Base-by-base conservation (phyloP, 2,113 vertebrate species). In the Struthio camelus region DNA sequence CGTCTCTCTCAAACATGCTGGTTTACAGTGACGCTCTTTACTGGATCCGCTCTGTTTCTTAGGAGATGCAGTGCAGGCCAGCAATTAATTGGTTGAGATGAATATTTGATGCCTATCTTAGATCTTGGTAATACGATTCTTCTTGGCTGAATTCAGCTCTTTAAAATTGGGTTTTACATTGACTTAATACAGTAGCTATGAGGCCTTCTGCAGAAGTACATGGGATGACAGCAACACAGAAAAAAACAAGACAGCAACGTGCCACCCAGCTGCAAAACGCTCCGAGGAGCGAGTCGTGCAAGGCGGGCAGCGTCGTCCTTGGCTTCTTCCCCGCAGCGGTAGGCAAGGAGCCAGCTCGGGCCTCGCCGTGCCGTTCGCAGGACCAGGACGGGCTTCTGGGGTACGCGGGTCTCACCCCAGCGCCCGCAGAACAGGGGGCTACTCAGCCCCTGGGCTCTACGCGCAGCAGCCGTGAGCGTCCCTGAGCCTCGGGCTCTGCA, bases 391-490 rank as follows among this genome's bases (percentile, higher is more conserved):
- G 46, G 24, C 30, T 11, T 25, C 22, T 78, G 62, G 32, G 28
- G 7, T 11, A 1, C 2, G 3, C 0, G 0, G 46, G 7, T 42
- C n/a, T 76, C 50, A 3, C 16, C 61, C n/a, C 3, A 4, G 59
- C 14, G 50, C 10, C 14, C 20, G 32, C 38, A 65, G 56, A 38
- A 18, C 46, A 48, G 46, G 46, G 46, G 56, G 56, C 32, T 58
- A 16, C 56, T 11, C 56, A 32, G 56, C 30, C 56, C 30, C 5
- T 3, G 16, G 56, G 56, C 28, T 19, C 30, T 17, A 10, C 56
- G 3, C 17, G 10, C 30, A 58, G 30, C 7, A 71, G 61, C 44
- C 50, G 22, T 6, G 32, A 24, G 36, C 73, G 70, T 27, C 65
- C 28, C 67, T 25, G 34, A 94, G 80, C 54, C 10, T 27, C 27